Evolutionary conservation across 2,113 vertebrate species (phyloP).

Genomic region (Callithrix jacchus): DNA sequence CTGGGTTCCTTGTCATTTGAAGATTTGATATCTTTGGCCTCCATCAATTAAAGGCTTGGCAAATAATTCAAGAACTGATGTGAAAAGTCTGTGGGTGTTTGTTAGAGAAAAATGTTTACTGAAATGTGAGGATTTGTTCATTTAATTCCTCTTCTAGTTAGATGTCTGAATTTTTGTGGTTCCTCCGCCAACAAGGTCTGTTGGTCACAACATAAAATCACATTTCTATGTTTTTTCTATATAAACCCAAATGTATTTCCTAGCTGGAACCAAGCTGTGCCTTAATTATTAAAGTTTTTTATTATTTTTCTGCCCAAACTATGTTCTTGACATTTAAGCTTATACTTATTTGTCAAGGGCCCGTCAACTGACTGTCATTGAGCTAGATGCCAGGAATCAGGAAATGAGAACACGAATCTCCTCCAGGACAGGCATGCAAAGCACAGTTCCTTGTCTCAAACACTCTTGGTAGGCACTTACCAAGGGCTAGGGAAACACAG

Average conservation of each 20-base stretch:
- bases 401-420: not conserved
- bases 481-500: not conserved
- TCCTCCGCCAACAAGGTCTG: not conserved
- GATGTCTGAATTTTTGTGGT: not conserved
- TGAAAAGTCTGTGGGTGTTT: not conserved
- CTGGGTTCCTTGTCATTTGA: not conserved
- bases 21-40: not conserved
- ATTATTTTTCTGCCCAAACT: not conserved
- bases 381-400: conserved; percentile 2
- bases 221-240: conserved; percentile 1
- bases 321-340: not conserved
- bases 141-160: conserved; percentile 9
- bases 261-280: not conserved
- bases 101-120: conserved; percentile 5
- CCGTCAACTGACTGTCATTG: not conserved
- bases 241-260: not conserved
- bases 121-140: not conserved
- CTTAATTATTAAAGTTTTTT: not conserved
- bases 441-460: not conserved
- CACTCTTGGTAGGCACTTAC: not conserved
- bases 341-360: not conserved
- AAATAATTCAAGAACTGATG: not conserved
- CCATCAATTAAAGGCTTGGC: not conserved
- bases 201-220: not conserved
- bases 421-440: not conserved